These are phyloP conservation scores for Belgica antarctica DNA, from an alignment of 2,888 invertebrate species.

Conservation along the genomic window DNA sequence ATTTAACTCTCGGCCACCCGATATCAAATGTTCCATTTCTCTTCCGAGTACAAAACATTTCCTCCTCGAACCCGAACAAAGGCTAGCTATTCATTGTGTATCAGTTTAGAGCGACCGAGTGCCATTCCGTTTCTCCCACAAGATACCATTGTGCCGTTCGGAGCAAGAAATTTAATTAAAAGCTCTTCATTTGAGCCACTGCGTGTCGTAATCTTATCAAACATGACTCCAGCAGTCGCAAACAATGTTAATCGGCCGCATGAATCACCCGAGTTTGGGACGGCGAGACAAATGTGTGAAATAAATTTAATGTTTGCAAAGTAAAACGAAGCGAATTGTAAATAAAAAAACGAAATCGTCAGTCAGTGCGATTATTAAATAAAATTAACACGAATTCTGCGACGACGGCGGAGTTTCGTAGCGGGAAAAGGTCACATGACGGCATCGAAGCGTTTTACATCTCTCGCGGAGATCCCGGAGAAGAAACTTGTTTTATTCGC, in stretches of 20 bases:
- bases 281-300: background rate
- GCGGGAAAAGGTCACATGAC: constrained; percentile 25
- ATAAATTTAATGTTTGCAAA: background rate
- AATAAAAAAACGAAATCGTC: constrained; percentile 13
- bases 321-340: background rate
- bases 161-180: background rate
- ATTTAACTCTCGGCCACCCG: no score
- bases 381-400: background rate
- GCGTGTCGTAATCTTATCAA: background rate
- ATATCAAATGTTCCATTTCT: background rate
- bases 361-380: constrained; percentile 4
- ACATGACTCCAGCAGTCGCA: no score
- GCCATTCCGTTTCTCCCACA: no score
- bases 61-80: background rate
- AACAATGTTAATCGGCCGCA: no score
- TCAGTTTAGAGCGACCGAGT: no score
- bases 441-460: background rate
- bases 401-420: background rate
- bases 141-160: no score
- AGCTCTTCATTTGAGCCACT: background rate
- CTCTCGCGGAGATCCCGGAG: background rate
- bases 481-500: constrained; percentile 18
- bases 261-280: background rate
- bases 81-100: background rate
- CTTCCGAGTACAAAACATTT: no score